Evolutionary conservation across 2,888 invertebrate genomes (phyloP), one percentile per base, ranked within the genome.

Genomic region (Leucophora obtusa): DNA sequence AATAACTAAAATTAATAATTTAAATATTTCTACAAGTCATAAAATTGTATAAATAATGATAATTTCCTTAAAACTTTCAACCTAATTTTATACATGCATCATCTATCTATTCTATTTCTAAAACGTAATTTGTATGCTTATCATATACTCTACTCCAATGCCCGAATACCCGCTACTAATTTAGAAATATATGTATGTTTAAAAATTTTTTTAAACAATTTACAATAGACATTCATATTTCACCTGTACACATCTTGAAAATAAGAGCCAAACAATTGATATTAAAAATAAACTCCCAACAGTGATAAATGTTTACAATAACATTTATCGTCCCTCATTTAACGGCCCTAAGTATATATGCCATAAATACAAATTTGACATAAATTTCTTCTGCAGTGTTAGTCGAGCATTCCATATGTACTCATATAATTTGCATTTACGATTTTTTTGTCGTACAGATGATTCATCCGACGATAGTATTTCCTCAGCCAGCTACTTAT

Each of bases 391-490:
- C 28, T 1, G 28, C 7, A n/a, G 14, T 21, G 43, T 58, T n/a
- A n/a, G 9, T 53, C 24, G 10, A n/a, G 54, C 5, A n/a, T 24
- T 7, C 18, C n/a, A 15, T 14, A 33, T n/a, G 11, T 28, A 28
- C 4, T 28, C 28, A 7, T 24, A 21, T 59, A 51, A 70, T 74
- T 79, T 71, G 66, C 54, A 54, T 54, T 43, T 35, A 38, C 35
- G 62, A 35, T 60, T 65, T 76, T 11, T 28, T 28, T 28, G 4
- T 28, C 47, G 15, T 66, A 50, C 28, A 28, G 15, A 65, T 81
- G 81, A 81, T 73, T 81, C 81, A 81, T 73, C 18, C 47, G 28
- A 17, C 65, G 66, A n/a, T 21, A 66, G 50, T 71, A 65, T 60
- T 70, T 71, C 63, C 69, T 69, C 47, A 66, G 33, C 28, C 53